phyloP scores from a whole-genome alignment of 2,113 vertebrate species.

The Actinemys pallida region DNA sequence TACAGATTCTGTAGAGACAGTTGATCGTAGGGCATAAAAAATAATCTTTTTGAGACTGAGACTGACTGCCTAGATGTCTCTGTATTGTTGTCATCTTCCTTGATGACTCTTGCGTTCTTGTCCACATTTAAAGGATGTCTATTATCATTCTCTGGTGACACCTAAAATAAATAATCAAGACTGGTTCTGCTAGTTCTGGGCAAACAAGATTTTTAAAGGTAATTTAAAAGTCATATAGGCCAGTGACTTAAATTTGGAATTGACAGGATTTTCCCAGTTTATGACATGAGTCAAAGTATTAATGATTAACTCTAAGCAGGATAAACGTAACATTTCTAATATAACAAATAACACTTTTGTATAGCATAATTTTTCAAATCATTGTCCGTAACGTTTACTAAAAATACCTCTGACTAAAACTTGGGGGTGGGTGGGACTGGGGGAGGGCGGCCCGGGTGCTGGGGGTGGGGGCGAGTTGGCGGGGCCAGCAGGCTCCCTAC shows the following conservation, averaged over 20 bases:
- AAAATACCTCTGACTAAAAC: too few relatives aligned
- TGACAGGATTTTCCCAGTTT: neutral
- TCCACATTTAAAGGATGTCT: neutral
- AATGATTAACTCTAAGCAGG: neutral
- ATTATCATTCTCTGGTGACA: neutral
- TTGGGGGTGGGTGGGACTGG: too few relatives aligned
- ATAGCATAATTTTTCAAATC: neutral
- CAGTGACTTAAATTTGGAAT: neutral
- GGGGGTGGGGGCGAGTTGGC: too few relatives aligned
- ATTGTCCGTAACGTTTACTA: too few relatives aligned
- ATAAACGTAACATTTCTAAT: neutral
- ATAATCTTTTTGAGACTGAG: too few relatives aligned
- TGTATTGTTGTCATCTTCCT: neutral
- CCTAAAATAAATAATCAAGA: neutral
- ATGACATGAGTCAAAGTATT: neutral
- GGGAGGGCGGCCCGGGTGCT: too few relatives aligned
- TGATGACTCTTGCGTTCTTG: neutral
- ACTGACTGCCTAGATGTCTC: neutral
- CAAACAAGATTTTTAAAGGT: neutral
- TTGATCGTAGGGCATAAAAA: too few relatives aligned
- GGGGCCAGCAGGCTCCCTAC: too few relatives aligned
- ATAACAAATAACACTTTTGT: neutral
- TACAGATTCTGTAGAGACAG: too few relatives aligned
- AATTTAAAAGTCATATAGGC: neutral
- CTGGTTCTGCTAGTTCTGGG: neutral